Percentiles rank a stretch among this genome's conserved stretches.
phyloP scores from a whole-genome alignment of 2,888 invertebrate genomes.

The Seira ritae region DNA sequence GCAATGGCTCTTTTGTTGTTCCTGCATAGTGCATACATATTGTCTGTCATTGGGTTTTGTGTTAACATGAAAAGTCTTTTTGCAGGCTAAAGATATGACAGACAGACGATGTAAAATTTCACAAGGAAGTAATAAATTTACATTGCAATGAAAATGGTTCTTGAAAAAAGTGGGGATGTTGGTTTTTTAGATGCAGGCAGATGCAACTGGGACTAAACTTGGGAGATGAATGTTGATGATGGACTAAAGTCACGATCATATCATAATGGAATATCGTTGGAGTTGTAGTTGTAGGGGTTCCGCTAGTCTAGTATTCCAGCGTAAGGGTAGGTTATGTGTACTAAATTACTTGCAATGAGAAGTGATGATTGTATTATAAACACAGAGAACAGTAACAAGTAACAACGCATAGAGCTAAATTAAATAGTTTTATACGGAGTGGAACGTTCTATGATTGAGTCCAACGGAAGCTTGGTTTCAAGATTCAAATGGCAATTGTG shows the following conservation, averaged over 20 bases:
- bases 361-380: background rate
- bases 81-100: no score
- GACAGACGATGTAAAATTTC: background rate
- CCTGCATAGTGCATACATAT: no score
- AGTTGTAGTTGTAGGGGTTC: background rate
- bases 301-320: no score
- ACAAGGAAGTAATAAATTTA: constrained; percentile 7
- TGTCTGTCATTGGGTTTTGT: no score
- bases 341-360: background rate
- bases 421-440: no score
- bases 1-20: no score
- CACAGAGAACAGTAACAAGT: no score
- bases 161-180: background rate
- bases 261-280: background rate
- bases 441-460: no score
- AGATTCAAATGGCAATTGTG: no score
- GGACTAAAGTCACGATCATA: no score
- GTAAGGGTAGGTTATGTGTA: constrained; percentile 69
- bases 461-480: no score
- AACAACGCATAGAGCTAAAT: no score
- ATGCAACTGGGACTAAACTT: background rate
- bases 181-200: background rate
- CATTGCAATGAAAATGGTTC: background rate
- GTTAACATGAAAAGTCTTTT: background rate
- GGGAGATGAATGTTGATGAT: background rate